These are phyloP conservation scores for Crenichthys baileyi DNA, from an alignment of 2,797 vertebrate species.

Conservation along the genomic window DNA sequence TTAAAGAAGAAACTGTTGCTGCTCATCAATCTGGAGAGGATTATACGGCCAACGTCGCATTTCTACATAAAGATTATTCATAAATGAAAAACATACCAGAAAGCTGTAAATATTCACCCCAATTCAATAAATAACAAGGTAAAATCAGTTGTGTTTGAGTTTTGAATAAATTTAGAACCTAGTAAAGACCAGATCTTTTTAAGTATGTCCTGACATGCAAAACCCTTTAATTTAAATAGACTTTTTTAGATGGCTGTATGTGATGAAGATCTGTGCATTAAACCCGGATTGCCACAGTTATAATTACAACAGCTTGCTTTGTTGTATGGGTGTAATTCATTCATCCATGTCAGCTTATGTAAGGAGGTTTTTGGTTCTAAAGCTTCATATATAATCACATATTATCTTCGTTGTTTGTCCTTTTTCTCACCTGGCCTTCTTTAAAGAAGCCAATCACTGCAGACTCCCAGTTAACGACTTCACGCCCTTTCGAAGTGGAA, in stretches of 20 bases:
- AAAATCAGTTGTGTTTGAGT: too few species aligned
- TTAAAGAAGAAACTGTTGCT: too few species aligned
- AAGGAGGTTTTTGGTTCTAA: too few species aligned
- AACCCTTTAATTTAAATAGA: background rate
- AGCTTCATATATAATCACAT: too few species aligned
- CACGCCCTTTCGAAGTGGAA: slow-evolving; percentile 27
- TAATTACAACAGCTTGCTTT: background rate
- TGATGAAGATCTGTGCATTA: background rate
- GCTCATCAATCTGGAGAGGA: too few species aligned
- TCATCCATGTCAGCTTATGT: background rate
- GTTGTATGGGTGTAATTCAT: background rate
- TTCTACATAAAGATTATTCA: too few species aligned
- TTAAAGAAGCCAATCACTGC: slow-evolving; percentile 10
- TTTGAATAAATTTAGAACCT: background rate
- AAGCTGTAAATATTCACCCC: too few species aligned
- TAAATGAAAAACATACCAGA: too few species aligned
- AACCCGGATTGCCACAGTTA: background rate
- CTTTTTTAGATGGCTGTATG: background rate
- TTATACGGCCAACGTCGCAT: too few species aligned
- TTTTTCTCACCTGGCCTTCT: slow-evolving; percentile 32
- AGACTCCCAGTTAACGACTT: slow-evolving; percentile 42
- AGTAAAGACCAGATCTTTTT: background rate
- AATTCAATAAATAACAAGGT: too few species aligned
- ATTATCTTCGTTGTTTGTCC: background rate
- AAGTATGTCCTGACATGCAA: background rate